Conservation (phyloP, 2,888 invertebrate genomes). For the Escarpia spicata region DNA sequence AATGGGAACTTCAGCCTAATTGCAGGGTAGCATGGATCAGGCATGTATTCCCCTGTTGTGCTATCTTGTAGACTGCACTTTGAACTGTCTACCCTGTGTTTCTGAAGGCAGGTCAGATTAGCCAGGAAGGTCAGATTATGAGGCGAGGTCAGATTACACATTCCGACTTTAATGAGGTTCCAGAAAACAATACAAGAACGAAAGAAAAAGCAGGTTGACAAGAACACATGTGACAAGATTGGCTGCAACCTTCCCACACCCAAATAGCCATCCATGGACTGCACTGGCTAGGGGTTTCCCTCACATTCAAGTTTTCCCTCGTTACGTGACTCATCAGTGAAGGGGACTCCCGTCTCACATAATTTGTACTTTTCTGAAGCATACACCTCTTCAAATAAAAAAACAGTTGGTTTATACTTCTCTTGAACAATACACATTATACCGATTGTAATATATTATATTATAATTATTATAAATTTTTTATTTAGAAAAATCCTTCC, state of each 20-base stretch:
- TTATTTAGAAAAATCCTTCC: background rate
- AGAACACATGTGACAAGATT: background rate
- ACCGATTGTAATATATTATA: background rate
- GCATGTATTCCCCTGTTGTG: background rate
- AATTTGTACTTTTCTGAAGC: background rate
- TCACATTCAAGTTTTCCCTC: background rate
- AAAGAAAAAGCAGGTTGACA: background rate
- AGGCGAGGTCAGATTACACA: background rate
- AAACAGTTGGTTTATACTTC: background rate
- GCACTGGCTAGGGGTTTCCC: background rate
- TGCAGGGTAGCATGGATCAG: background rate
- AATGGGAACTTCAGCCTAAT: background rate
- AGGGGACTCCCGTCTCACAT: background rate
- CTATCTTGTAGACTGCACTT: background rate
- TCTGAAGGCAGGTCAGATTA: slow-evolving; percentile 13
- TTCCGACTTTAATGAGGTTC: slow-evolving; percentile 7
- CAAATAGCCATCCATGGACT: background rate
- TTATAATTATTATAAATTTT: background rate
- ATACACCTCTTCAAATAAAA: background rate
- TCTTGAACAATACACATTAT: background rate
- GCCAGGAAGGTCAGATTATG: background rate
- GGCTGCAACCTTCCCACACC: background rate
- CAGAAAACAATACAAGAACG: background rate
- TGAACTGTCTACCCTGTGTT: background rate
- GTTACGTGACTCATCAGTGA: background rate